These are phyloP conservation scores for Pan paniscus DNA, from an alignment of 2,113 vertebrate species.

Conservation along the genomic window DNA sequence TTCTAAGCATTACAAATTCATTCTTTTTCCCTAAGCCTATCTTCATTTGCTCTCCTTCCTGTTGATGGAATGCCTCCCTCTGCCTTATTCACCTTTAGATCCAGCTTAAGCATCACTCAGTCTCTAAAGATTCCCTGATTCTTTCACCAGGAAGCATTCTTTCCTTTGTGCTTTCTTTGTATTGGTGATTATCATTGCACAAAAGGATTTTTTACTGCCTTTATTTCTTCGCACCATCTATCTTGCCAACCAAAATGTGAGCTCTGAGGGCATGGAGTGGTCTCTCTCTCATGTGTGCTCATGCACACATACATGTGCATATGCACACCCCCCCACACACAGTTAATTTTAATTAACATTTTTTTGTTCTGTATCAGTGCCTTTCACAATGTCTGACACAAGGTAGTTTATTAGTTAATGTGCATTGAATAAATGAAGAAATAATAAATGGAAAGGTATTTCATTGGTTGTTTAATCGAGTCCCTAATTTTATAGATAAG, in stretches of 20 bases:
- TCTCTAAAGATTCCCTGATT: neutral
- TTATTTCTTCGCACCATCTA: neutral
- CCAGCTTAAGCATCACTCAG: neutral
- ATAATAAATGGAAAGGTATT: neutral
- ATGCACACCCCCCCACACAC: neutral
- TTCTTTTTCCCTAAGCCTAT: neutral
- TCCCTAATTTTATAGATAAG: neutral
- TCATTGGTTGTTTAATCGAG: neutral
- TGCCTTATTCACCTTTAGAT: neutral
- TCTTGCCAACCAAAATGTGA: neutral
- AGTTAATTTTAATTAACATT: conserved; percentile 35
- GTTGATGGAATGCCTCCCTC: neutral
- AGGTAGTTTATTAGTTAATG: neutral
- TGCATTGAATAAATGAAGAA: neutral
- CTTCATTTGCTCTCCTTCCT: neutral
- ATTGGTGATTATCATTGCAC: neutral
- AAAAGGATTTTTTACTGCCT: neutral
- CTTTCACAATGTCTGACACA: neutral
- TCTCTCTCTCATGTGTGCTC: neutral
- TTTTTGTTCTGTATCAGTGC: neutral
- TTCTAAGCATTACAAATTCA: neutral
- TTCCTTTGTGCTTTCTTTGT: neutral
- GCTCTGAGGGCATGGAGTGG: neutral
- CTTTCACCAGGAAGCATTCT: neutral
- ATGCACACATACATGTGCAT: no score